Base-by-base conservation (phyloP, 35 echinoderm and acorn worm species). In the Eucidaris tribuloides region DNA sequence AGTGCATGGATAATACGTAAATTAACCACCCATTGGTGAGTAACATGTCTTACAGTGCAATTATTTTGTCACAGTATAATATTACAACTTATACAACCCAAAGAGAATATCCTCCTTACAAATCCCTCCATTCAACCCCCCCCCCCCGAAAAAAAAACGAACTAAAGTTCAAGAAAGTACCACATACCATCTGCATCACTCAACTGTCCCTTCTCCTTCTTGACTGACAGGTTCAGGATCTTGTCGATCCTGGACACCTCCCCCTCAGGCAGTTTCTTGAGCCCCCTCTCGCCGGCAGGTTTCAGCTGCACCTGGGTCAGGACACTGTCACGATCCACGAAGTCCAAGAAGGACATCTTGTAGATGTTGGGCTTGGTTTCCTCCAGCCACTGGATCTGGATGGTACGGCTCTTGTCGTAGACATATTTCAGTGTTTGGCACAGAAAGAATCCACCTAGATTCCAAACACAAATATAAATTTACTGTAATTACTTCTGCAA, bases 381-480 rank as follows among this genome's bases (percentile, higher is more conserved):
- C 61, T 98, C 95, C 64, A 98, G 65, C 95, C 95, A 98, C 33
- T 88, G 86, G 50, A 98, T 81, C 59, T 93, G 77, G 64, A 98
- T 59, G 39, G 58, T 66, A 31, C 86, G 86, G 34, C 81, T 85
- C 22, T 45, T 77, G 24, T 92, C 82, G 60, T 93, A 98, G 15
- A 98, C 95, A 41, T 89, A 85, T 68, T 98, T 91, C 24, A 62
- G 63, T 14, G 91, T 83, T 45, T 98, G 90, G 41, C 95, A 98
- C 2, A 98, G 13, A 74, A 86, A 98, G 55, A 83, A 98, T 37
- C 78, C 65, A 48, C 40, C 83, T 71, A 34, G n/a, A n/a, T n/a
- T n/a, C n/a, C n/a, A n/a, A n/a, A n/a, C n/a, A n/a, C n/a, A n/a
- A n/a, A n/a, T n/a, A n/a, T n/a, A n/a, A n/a, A n/a, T n/a, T n/a